phyloP scores from a whole-genome alignment of 2,797 vertebrate species.

The Clarias platycephalus region DNA sequence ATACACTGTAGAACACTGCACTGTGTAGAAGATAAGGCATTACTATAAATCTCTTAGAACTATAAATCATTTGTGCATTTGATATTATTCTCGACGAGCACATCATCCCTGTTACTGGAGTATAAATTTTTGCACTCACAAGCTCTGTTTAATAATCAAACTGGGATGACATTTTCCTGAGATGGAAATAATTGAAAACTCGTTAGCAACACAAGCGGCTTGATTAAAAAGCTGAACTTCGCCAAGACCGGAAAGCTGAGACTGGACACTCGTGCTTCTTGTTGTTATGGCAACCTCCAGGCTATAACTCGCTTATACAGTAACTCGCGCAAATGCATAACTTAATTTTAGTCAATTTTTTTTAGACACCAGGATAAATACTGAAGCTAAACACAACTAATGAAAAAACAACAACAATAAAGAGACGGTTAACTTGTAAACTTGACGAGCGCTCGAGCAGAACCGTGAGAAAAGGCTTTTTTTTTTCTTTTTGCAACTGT shows the following conservation, averaged over 20 bases:
- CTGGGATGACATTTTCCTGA: not conserved
- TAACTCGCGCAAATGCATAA: not conserved
- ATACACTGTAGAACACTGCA: too few species aligned
- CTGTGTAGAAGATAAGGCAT: not conserved
- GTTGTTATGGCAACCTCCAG: not conserved
- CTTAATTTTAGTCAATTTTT: not conserved
- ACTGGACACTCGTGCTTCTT: not conserved
- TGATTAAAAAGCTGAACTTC: not conserved
- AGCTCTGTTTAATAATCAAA: not conserved
- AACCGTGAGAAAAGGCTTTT: slow-evolving; percentile 20
- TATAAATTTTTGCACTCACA: not conserved
- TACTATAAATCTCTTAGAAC: not conserved
- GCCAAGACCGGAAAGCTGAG: not conserved
- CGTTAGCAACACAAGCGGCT: not conserved
- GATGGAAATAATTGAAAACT: slow-evolving; percentile 10
- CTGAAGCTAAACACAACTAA: slow-evolving; percentile 26
- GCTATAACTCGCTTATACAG: not conserved
- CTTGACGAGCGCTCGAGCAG: not conserved
- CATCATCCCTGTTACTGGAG: not conserved
- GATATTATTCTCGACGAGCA: not conserved
- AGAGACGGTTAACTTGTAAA: slow-evolving; percentile 28
- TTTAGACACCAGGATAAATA: not conserved
- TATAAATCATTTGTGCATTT: not conserved
- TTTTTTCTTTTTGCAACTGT: slow-evolving; percentile 24
- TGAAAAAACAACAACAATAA: slow-evolving; percentile 23